Percentiles rank a stretch among this genome's conserved stretches.
Conservation (phyloP, 1,140 invertebrate species). For the Rhagoletis pomonella region DNA sequence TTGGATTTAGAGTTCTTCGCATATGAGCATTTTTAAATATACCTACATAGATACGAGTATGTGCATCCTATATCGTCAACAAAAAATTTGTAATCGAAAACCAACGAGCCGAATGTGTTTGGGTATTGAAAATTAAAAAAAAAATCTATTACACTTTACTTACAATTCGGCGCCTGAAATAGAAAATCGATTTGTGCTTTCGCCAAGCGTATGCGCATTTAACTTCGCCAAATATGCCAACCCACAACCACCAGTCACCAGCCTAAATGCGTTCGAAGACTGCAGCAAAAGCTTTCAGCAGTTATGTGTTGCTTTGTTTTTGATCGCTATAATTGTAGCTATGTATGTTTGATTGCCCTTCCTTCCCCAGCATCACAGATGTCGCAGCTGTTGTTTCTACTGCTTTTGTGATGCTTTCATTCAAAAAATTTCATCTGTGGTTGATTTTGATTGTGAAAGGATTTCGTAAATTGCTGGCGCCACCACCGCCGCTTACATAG, state of each 20-base stretch:
- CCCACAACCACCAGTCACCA: background rate
- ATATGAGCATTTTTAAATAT: no score
- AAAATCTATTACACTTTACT: slow-evolving; percentile 23
- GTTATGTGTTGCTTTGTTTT: background rate
- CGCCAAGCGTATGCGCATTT: background rate
- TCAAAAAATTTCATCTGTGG: slow-evolving; percentile 62
- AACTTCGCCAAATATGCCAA: slow-evolving; percentile 1
- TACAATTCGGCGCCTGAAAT: slow-evolving; percentile 14
- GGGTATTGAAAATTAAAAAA: background rate
- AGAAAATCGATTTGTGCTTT: slow-evolving; percentile 44
- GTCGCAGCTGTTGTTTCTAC: background rate
- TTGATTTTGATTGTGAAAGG: slow-evolving; percentile 74
- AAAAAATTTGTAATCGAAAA: background rate
- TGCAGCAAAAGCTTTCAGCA: background rate
- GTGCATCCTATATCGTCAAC: no score
- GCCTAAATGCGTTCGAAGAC: background rate
- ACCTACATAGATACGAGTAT: no score
- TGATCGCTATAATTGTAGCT: background rate
- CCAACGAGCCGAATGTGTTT: background rate
- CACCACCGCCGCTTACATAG: slow-evolving; percentile 55
- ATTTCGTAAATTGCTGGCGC: slow-evolving; percentile 73
- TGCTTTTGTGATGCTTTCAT: slow-evolving; percentile 8
- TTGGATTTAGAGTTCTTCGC: no score
- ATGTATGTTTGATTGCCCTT: background rate
- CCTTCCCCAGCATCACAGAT: background rate